phyloP scores from a whole-genome alignment of 1,140 invertebrate genomes.

The Druon quercuslanigerum region DNA sequence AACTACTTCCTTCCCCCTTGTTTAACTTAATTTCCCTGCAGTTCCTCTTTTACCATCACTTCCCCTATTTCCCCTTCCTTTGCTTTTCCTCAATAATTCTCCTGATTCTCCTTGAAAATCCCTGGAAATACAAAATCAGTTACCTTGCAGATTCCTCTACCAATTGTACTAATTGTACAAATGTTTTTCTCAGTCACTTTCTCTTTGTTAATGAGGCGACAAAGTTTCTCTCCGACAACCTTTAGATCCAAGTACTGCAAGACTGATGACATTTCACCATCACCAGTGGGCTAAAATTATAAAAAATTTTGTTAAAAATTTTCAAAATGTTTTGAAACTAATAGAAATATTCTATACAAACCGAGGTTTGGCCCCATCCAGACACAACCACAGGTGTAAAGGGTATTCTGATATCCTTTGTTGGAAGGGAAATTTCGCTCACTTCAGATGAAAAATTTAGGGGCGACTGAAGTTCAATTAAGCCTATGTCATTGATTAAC shows the following conservation, averaged over 20 bases:
- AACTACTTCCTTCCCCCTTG: no score
- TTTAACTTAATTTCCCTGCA: no score
- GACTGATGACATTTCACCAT: constrained; percentile 44
- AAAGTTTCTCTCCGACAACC: constrained; percentile 44
- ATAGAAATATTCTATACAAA: background rate
- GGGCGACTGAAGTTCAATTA: constrained; percentile 65
- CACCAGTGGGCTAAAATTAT: constrained; percentile 39
- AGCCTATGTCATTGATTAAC: constrained; percentile 72
- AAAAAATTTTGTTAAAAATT: background rate
- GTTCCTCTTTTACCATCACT: no score
- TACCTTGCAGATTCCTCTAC: constrained; percentile 78
- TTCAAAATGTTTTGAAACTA: background rate
- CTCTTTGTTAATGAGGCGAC: constrained; percentile 28
- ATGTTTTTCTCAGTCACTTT: constrained; percentile 69
- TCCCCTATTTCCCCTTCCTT: no score
- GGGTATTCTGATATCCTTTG: constrained; percentile 42
- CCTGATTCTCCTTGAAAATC: no score
- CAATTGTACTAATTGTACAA: constrained; percentile 78
- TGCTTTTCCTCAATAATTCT: no score
- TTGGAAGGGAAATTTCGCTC: constrained; percentile 50
- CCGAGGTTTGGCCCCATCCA: constrained; percentile 71
- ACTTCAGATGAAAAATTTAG: constrained; percentile 64
- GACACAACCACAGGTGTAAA: constrained; percentile 59
- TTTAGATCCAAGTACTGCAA: constrained; percentile 49
- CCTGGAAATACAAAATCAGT: constrained; percentile 52